Evolutionary conservation across 1,140 invertebrate genomes (phyloP).

Genomic region (Cotesia glomerata): DNA sequence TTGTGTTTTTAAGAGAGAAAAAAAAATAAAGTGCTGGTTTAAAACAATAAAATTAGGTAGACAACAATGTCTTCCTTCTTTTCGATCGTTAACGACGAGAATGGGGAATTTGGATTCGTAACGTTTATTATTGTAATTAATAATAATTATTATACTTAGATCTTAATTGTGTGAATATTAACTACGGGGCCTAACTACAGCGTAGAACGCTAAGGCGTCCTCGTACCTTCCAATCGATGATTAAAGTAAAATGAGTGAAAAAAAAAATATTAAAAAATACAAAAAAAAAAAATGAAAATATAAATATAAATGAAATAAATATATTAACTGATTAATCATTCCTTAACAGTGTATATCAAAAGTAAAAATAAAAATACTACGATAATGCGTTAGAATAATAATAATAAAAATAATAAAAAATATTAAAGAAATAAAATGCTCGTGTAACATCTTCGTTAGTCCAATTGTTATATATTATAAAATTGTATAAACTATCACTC

Average conservation of each 20-base stretch:
- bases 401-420: conserved; percentile 40
- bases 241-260: conserved; percentile 34
- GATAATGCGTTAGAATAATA: too few relatives aligned
- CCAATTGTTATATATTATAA: conserved; percentile 57
- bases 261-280: conserved; percentile 22
- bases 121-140: background rate
- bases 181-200: conserved; percentile 56
- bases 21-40: background rate
- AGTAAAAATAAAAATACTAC: too few relatives aligned
- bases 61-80: background rate
- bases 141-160: conserved; percentile 37
- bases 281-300: conserved; percentile 33
- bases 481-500: conserved; percentile 34
- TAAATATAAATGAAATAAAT: conserved; percentile 40
- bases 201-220: conserved; percentile 38
- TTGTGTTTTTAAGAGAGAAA: background rate
- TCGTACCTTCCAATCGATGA: conserved; percentile 47
- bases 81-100: background rate
- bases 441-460: conserved; percentile 57
- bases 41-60: background rate
- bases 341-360: conserved; percentile 58
- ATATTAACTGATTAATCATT: conserved; percentile 60
- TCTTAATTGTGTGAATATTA: conserved; percentile 49
- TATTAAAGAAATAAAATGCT: conserved; percentile 46
- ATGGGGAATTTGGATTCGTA: background rate